Evolutionary conservation across 2,888 invertebrate genomes (phyloP).

Genomic region (Epinotia demarniana): DNA sequence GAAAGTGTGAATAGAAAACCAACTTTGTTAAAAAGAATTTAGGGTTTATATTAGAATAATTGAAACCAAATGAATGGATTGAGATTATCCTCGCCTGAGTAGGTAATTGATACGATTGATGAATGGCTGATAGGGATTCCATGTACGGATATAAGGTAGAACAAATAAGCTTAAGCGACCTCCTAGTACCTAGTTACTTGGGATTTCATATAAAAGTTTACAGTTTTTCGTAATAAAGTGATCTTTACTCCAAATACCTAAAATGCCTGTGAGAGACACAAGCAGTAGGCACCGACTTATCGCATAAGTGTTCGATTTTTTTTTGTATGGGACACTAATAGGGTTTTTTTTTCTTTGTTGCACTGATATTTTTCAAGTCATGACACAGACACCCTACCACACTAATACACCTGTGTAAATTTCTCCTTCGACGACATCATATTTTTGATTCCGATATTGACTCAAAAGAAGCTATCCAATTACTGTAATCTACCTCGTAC

Average conservation of each 20-base stretch:
- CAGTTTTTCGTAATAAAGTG: neutral
- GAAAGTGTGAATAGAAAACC: neutral
- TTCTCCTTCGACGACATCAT: too few relatives aligned
- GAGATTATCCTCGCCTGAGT: neutral
- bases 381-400: too few relatives aligned
- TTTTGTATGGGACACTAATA: too few relatives aligned
- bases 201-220: neutral
- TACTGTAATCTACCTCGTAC: neutral
- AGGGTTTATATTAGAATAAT: neutral
- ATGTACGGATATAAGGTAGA: neutral
- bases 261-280: too few relatives aligned
- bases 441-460: neutral
- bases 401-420: too few relatives aligned
- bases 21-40: neutral
- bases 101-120: constrained; percentile 24
- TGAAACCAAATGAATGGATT: neutral
- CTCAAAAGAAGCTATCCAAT: neutral
- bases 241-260: too few relatives aligned
- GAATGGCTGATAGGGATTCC: constrained; percentile 14
- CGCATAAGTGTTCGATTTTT: too few relatives aligned
- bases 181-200: neutral
- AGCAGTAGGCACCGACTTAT: too few relatives aligned
- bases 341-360: too few relatives aligned
- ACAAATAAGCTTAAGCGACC: neutral
- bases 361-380: too few relatives aligned